Evolutionary conservation across 2,888 invertebrate species (phyloP), one percentile per base, ranked within the genome.

Genomic region (Sceliomorpha sp.): DNA sequence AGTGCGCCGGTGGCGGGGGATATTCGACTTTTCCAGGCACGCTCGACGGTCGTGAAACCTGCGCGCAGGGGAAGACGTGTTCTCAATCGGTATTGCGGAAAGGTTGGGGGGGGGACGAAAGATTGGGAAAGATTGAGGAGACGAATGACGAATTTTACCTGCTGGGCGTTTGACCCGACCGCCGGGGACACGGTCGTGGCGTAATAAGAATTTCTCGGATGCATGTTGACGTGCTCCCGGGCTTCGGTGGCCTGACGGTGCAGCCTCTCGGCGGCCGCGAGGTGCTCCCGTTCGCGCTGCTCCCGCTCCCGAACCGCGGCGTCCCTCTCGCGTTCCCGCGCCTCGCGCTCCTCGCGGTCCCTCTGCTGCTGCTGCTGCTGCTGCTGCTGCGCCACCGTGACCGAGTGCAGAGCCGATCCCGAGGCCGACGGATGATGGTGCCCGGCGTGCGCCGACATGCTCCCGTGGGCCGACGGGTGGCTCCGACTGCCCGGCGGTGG

Each of bases 121-220:
- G n/a, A n/a, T n/a, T n/a, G n/a, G n/a, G n/a, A n/a, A n/a, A n/a
- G n/a, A n/a, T n/a, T n/a, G n/a, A n/a, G n/a, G n/a, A n/a, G n/a
- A n/a, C n/a, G n/a, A n/a, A n/a, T n/a, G n/a, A n/a, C n/a, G n/a
- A n/a, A n/a, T n/a, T n/a, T n/a, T 10, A 77, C 88, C 86, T 87
- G 86, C 74, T 88, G 88, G 66, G 77, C n/a, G n/a, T n/a, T n/a
- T n/a, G n/a, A n/a, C n/a, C n/a, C n/a, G n/a, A n/a, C 58, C 42
- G 83, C 72, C 50, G 82, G 79, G 48, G 83, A 84, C 12, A 82
- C 81, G 2, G 84, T 75, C 4, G 91, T 88, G 66, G 91, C 89
- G 77, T 91, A 91, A 44, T 86, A 87, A 51, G 80, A 79, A 14
- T 82, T 81, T 90, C 91, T 91, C 75, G 91, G 90, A 84, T 91